These are phyloP conservation scores for Pyrocephalus nanus DNA, from an alignment of 2,797 vertebrate genomes.

Conservation along the genomic window DNA sequence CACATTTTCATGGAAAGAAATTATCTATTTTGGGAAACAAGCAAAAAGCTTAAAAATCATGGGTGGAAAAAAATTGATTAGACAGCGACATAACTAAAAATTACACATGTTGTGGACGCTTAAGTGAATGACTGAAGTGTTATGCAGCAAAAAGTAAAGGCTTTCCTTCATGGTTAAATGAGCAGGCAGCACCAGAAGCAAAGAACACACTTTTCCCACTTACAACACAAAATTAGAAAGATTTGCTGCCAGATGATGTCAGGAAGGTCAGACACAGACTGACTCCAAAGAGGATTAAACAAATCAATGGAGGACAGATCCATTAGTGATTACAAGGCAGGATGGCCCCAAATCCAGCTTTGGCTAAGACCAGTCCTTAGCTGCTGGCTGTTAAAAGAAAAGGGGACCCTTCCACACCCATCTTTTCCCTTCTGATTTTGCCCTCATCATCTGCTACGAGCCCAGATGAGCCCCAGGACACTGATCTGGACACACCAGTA, in stretches of 20 bases:
- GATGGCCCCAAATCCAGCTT: conserved; percentile 27
- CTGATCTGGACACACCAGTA: not conserved
- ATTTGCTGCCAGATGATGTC: not conserved
- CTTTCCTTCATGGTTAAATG: not conserved
- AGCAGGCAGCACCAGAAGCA: not conserved
- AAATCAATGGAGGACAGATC: not conserved
- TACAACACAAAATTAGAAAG: not conserved
- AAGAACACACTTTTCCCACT: not conserved
- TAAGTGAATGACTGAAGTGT: not conserved
- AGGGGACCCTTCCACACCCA: not conserved
- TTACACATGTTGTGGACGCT: not conserved
- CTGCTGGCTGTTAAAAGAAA: not conserved
- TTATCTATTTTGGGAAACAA: not conserved
- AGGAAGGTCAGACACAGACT: not conserved
- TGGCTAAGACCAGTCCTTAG: not conserved
- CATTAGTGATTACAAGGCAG: not conserved
- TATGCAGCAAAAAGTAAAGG: not conserved
- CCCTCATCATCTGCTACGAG: not conserved
- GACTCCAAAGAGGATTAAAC: conserved; percentile 38
- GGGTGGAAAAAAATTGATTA: not conserved
- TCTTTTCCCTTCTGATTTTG: not conserved
- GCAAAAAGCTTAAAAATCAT: not conserved
- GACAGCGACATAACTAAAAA: not conserved
- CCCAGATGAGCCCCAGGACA: too few relatives aligned
- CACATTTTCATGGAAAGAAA: not conserved